Evolutionary conservation across 2,113 vertebrate species (phyloP), one percentile per base, ranked within the genome.

Genomic region (Notothenia rossii): DNA sequence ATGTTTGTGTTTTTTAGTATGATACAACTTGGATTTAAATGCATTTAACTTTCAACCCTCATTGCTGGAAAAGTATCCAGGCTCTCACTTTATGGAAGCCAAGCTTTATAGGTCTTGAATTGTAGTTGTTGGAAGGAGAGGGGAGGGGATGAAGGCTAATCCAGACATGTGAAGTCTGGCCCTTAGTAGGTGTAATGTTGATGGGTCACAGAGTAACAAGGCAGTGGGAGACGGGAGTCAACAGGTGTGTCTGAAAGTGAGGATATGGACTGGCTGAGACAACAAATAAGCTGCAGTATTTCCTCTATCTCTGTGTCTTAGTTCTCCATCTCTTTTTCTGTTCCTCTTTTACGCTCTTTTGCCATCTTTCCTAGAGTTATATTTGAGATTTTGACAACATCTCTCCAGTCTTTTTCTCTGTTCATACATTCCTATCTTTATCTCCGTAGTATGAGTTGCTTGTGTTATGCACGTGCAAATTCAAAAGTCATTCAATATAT

Each of bases 121-220:
- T 29, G 18, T 61, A 29, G 58, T 69, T 79, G 33, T 50, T 71
- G 58, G 72, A 79, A 56, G 40, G 17, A 4, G 49, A 33, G 6
- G 25, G 56, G 58, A 40, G 50, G 4, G 11, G 58, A 60, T 17
- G 4, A 33, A 59, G 53, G 84, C 66, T 88, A 88, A 90, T 89
- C 79, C 58, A 72, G 77, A 79, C 50, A 65, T 81, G 86, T 91
- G 89, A 89, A 62, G 54, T 13, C 68, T 79, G 43, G 66, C 67
- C 36, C 71, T 82, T 53, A 50, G 40, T 65, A 48, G 75, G 54
- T 77, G 59, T 63, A 63, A 68, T 45, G 61, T 36, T 65, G 46
- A 68, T 46, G 59, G 10, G 49, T 77, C 45, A 56, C 61, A 48
- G 22, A 46, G 68, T 54, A 14, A 66, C 83, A 53, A 33, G 72